Percentiles rank a stretch among this genome's conserved stretches.
phyloP scores from a whole-genome alignment of 2,797 vertebrate species.

The Paramormyrops hopkinsi region DNA sequence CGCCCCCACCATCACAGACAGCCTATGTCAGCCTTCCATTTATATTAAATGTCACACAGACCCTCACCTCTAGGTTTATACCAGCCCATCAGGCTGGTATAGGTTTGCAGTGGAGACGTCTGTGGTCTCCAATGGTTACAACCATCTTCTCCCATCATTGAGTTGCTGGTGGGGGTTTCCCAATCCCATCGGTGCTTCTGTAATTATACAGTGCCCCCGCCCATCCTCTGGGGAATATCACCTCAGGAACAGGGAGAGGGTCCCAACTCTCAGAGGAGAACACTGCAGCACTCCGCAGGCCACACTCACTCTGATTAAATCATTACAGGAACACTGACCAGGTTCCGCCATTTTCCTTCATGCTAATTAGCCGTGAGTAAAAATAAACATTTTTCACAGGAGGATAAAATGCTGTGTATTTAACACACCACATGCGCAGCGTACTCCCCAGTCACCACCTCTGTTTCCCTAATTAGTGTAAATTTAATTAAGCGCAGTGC shows the following conservation, averaged over 20 bases:
- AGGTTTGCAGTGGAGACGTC: not conserved
- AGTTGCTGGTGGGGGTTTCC: not conserved
- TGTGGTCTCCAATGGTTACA: not conserved
- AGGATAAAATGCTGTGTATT: constrained; percentile 65
- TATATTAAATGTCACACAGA: not conserved
- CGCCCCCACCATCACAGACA: not conserved
- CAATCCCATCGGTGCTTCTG: not conserved
- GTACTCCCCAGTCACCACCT: constrained; percentile 55
- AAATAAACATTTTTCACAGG: constrained; percentile 30
- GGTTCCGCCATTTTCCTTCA: not conserved
- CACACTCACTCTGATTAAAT: not conserved
- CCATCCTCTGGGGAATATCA: not conserved
- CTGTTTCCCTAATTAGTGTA: constrained; percentile 69
- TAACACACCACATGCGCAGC: constrained; percentile 51
- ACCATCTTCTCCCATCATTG: not conserved
- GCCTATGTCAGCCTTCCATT: not conserved
- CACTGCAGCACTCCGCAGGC: not conserved
- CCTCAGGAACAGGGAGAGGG: not conserved
- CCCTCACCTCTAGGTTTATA: not conserved
- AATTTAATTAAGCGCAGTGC: constrained; percentile 62
- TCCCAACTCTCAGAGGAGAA: not conserved
- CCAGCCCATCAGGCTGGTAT: not conserved
- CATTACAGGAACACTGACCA: not conserved
- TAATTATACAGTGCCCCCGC: not conserved
- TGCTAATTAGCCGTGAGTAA: not conserved